Base-by-base conservation (phyloP, 2,888 invertebrate species). In the Epistrophella euchroma region DNA sequence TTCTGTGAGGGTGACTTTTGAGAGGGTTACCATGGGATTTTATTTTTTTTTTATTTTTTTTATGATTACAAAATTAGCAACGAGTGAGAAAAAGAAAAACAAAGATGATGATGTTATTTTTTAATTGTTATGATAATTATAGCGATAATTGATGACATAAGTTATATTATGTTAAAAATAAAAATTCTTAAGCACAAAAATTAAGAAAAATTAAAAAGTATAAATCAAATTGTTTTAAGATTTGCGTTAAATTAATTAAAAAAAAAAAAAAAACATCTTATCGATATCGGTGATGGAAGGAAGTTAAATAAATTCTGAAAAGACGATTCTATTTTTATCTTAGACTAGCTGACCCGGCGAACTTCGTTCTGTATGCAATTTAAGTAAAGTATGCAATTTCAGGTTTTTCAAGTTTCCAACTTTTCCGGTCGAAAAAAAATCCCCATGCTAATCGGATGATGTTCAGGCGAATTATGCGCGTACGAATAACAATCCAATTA, bases 1-100 rank as follows among this genome's bases (percentile, higher is more conserved):
- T 87, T 88, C 81, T 88, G 88, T 87, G 88, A 81, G 70, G 88
- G 84, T 87, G 83, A 87, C 78, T 87, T 82, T 58, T 84, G 56
- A 72, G 68, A 25, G 84, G 62, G 45, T 68, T 52, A 76, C 47
- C 75, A 76, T 76, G 80, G 56, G 40, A 13, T 52, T 43, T 70
- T 47, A n/a, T 52, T 35, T 76, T 58, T 58, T 64, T 19, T 4
- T 15, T 40, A 40, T 64, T 37, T 72, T 56, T 45, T 32, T 58
- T 64, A 75, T 68, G 35, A 68, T 50, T 28, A 37, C 3, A 68
- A 68, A 35, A 52, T 85, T 72, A 76, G 35, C 68, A 77, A 77
- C 62, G 37, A 82, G 35, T 72, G 70, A 74, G 50, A 62, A 73
- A 80, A 82, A 86, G 77, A 86, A 86, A 82, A 82, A 74, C 37